A percentile compares a stretch with the other conserved stretches of the same genome.
Evolutionary conservation across 2,113 vertebrate genomes (phyloP).

Genomic region (Colistium nudipinnis): DNA sequence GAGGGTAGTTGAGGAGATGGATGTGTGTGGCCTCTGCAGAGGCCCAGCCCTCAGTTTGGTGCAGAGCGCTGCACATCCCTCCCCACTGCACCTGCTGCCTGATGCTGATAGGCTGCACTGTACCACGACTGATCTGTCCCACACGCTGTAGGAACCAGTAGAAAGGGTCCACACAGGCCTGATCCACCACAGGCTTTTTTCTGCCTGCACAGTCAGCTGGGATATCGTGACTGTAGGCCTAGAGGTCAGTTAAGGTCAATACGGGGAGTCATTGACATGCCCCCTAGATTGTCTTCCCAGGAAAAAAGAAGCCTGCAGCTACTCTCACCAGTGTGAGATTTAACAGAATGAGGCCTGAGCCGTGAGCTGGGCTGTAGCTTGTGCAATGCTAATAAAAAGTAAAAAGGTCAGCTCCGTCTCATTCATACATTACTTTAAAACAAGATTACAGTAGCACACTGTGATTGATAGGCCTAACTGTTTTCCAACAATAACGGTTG

Average conservation of each 20-base stretch:
- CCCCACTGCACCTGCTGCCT: constrained; percentile 69
- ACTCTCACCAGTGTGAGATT: constrained; percentile 33
- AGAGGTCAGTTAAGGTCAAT: constrained; percentile 53
- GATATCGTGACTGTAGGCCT: constrained; percentile 12
- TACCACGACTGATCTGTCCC: constrained; percentile 42
- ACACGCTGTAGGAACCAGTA: constrained; percentile 21
- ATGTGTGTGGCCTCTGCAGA: constrained; percentile 68
- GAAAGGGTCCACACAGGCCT: constrained; percentile 5
- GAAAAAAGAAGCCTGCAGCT: constrained; percentile 16
- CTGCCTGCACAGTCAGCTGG: not conserved
- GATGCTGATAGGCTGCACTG: constrained; percentile 58
- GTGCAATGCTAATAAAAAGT: constrained; percentile 57
- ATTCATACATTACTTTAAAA: constrained; percentile 32
- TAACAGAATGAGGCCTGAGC: constrained; percentile 26
- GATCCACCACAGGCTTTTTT: not conserved
- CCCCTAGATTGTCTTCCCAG: constrained; percentile 7
- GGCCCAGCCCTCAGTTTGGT: constrained; percentile 75
- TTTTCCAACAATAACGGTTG: constrained; percentile 43
- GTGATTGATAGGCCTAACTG: constrained; percentile 44
- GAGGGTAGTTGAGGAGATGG: constrained; percentile 37
- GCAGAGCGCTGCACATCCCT: constrained; percentile 71
- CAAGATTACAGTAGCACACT: constrained; percentile 21
- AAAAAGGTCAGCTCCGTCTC: constrained; percentile 74
- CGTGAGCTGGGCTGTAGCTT: constrained; percentile 24
- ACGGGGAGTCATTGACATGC: constrained; percentile 20